Evolutionary conservation across 1,140 invertebrate genomes (phyloP), one percentile per base, ranked within the genome.

Genomic region (Pentalonia nigronervosa): DNA sequence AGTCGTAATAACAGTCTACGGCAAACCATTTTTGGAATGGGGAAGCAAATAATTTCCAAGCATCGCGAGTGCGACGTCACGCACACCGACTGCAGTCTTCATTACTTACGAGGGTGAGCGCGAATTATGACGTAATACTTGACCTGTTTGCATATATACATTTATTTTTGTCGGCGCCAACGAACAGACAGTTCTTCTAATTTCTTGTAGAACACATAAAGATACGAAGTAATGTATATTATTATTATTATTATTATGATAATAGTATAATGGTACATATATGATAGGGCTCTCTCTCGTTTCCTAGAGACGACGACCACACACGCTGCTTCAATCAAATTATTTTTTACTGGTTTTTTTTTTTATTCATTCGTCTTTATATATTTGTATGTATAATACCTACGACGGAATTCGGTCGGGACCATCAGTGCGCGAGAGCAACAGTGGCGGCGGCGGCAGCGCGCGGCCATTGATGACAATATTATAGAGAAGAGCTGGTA

Each of bases 71-170:
- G 45, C 45, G 11, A n/a, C 45, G 30, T 47, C 36, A 36, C 81
- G 36, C 81, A 41, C 81, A 41, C 81, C 36, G 25, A 67, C 41
- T 41, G 41, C 30, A 4, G 30, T 87, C 30, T 87, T 87, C 86
- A 47, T 87, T 21, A 87, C 23, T 47, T 87, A 87, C 47, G 47
- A 47, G 20, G 20, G n/a, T 21, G n/a, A 20, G 20, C 47, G 14
- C n/a, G 20, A 1, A 50, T 88, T 88, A 25, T 76, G 60, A 86
- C 41, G 41, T 34, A 88, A 88, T 87, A n/a, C n/a, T 50, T 89
- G 48, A 89, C 87, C 87, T 50, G 87, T 89, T 89, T 53, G 48
- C 48, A 36, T 89, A 89, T 48, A 47, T 47, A 41, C 41, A 41
- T 53, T n/a, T 87, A 2, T 89, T 89, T 89, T 89, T 4, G n/a